Evolutionary conservation across 2,888 invertebrate species (phyloP).

Genomic region (Hirtodrosophila histrioides): DNA sequence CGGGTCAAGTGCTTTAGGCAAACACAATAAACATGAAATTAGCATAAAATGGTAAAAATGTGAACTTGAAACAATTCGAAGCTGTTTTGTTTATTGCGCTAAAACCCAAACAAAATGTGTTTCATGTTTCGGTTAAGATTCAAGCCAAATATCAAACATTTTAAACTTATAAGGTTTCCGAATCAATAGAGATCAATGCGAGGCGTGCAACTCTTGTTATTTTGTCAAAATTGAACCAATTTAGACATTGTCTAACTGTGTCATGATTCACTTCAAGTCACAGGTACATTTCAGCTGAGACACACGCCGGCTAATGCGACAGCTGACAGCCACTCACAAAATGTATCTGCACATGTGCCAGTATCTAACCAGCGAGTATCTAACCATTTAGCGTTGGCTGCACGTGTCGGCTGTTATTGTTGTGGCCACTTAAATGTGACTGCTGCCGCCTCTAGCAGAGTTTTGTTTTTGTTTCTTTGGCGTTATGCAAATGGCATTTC

Average conservation of each 20-base stretch:
- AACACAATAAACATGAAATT: slow-evolving; percentile 44
- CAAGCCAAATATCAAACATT: no score
- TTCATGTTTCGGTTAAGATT: no score
- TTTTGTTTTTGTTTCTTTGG: slow-evolving; percentile 22
- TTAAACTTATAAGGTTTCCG: no score
- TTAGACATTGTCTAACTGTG: slow-evolving; percentile 51
- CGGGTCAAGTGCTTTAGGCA: slow-evolving; percentile 49
- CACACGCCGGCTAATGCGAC: slow-evolving; percentile 57
- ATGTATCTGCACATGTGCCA: slow-evolving; percentile 4
- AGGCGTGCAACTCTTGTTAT: no score
- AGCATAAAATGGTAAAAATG: slow-evolving; percentile 61
- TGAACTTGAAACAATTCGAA: slow-evolving; percentile 66
- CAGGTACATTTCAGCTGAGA: slow-evolving; percentile 51
- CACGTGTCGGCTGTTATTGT: slow-evolving; percentile 62
- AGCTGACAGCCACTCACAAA: slow-evolving; percentile 39
- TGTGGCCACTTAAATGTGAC: slow-evolving; percentile 44
- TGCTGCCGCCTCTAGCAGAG: slow-evolving; percentile 31
- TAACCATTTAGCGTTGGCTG: slow-evolving; percentile 43
- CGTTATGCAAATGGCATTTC: slow-evolving; percentile 75
- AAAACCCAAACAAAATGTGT: background rate
- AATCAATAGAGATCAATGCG: no score
- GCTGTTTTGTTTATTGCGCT: slow-evolving; percentile 32
- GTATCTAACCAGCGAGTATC: slow-evolving; percentile 21
- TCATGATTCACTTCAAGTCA: slow-evolving; percentile 66
- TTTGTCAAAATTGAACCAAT: no score